Percentiles rank a stretch among this genome's conserved stretches.
phyloP scores from a whole-genome alignment of 2,797 vertebrate species.

The Scolopax bukidnonensis region DNA sequence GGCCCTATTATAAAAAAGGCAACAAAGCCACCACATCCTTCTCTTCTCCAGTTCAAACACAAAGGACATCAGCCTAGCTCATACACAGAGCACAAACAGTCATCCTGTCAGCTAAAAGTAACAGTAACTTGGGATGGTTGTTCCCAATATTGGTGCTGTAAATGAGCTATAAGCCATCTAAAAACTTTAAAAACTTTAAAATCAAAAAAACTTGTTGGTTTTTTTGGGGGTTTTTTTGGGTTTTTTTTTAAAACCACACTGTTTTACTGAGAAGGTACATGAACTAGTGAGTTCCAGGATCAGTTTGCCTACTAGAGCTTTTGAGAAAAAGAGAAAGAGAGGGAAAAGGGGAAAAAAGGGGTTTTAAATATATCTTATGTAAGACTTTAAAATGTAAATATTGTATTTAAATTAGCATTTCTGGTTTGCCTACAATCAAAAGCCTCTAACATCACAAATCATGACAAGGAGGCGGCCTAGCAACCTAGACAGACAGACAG shows the following conservation, averaged over 20 bases:
- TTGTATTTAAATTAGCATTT: constrained; percentile 1
- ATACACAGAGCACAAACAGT: background rate
- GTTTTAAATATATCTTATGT: background rate
- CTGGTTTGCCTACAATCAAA: constrained; percentile 29
- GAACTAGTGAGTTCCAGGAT: background rate
- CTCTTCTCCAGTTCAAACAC: background rate
- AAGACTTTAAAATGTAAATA: background rate
- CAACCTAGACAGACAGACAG: constrained; percentile 56
- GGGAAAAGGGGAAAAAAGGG: background rate
- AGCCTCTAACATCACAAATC: constrained; percentile 21
- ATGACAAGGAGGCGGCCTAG: background rate
- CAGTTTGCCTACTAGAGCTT: background rate
- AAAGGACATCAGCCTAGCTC: background rate
- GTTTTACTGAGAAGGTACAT: background rate
- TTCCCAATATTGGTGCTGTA: background rate
- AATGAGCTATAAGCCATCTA: background rate
- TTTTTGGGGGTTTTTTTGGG: too few relatives aligned
- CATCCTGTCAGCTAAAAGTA: background rate
- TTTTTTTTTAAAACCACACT: background rate
- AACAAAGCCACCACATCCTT: background rate
- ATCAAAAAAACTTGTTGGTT: too few relatives aligned
- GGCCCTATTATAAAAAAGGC: background rate
- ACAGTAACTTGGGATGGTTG: rapidly evolving
- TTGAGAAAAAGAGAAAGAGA: background rate
- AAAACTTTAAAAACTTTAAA: background rate